Evolutionary conservation across 2,888 invertebrate species (phyloP).

Genomic region (Elmis aenea): DNA sequence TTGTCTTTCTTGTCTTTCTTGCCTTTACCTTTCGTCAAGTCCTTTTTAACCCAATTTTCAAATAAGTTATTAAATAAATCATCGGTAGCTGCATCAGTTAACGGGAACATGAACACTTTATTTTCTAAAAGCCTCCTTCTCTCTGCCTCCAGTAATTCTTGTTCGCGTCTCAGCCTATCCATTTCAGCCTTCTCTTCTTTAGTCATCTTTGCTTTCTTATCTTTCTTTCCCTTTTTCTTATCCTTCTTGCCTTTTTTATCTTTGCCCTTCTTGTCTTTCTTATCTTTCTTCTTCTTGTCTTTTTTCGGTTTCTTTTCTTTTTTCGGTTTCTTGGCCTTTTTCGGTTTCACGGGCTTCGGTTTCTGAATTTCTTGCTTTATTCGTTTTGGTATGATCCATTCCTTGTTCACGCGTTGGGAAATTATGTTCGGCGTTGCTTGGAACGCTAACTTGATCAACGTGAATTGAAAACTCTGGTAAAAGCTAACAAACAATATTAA

Average conservation of each 20-base stretch:
- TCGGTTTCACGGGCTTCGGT: constrained; percentile 31
- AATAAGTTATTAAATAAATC: constrained; percentile 39
- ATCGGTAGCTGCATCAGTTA: constrained; percentile 39
- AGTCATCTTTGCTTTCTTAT: constrained; percentile 25
- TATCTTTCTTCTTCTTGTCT: constrained; percentile 20
- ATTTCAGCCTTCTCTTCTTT: constrained; percentile 34
- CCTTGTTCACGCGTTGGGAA: constrained; percentile 36
- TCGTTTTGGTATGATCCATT: constrained; percentile 40
- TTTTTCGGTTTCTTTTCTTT: constrained; percentile 24
- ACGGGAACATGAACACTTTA: constrained; percentile 39
- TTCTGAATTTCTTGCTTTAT: constrained; percentile 35
- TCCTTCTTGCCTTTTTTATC: constrained; percentile 18
- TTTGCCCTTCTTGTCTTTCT: constrained; percentile 27
- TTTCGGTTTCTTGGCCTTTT: constrained; percentile 28
- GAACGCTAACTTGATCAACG: constrained; percentile 35
- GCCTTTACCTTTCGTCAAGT: constrained; percentile 5
- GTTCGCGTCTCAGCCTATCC: constrained; percentile 30
- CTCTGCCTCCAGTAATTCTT: constrained; percentile 31
- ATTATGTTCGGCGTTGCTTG: constrained; percentile 35
- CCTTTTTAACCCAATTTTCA: constrained; percentile 34
- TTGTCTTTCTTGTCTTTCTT: constrained; percentile 9
- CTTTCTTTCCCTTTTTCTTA: constrained; percentile 19
- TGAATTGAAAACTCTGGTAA: constrained; percentile 41
- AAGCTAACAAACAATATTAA: constrained; percentile 42
- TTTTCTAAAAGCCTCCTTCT: constrained; percentile 32